Base-by-base conservation (phyloP, 2,888 invertebrate species). In the Priocnemis perturbator region DNA sequence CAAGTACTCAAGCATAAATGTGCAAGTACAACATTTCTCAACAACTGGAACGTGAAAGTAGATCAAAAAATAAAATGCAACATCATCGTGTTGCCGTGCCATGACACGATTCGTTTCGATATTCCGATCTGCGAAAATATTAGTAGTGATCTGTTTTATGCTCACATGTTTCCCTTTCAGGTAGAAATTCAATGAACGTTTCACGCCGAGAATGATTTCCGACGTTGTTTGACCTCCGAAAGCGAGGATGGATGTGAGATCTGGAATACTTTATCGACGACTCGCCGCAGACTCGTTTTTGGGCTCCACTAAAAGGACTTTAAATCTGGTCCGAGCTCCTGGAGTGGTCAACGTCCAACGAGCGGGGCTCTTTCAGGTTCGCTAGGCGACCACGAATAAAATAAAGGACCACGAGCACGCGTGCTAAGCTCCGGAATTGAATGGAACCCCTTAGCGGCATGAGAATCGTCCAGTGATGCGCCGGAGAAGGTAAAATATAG, bases 301-400 rank as follows among this genome's bases (percentile, higher is more conserved):
- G 64, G 68, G 52, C 44, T 26, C 21, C 5, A 58, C 50, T 71
- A 57, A 73, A 69, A 65, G 52, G 23, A 57, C 62, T 71, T 63
- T 73, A 75, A 79, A 81, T 81, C 77, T 73, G 65, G 69, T 59
- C 23, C 70, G 67, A 59, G 57, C 21, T 26, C 52, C 17, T 17
- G 37, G 60, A 15, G 20, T 26, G 45, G 48, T 21, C 19, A 9
- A 21, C 47, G 23, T 17, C 19, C 23, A 37, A 44, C 15, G 56
- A 21, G 45, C 21, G 52, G 23, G 57, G 17, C 45, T 55, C 62
- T 62, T 74, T 62, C 47, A 20, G 23, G 20, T 55, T 56, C 64
- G 60, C 64, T 69, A 62, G 60, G 23, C 68, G 60, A 73, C 67
- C 74, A 53, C 55, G 74, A 74, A 77, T 81, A 73, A 79, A 81